Evolutionary conservation across 2,797 vertebrate genomes (phyloP), one percentile per base, ranked within the genome.

Genomic region (Phoebastria nigripes): DNA sequence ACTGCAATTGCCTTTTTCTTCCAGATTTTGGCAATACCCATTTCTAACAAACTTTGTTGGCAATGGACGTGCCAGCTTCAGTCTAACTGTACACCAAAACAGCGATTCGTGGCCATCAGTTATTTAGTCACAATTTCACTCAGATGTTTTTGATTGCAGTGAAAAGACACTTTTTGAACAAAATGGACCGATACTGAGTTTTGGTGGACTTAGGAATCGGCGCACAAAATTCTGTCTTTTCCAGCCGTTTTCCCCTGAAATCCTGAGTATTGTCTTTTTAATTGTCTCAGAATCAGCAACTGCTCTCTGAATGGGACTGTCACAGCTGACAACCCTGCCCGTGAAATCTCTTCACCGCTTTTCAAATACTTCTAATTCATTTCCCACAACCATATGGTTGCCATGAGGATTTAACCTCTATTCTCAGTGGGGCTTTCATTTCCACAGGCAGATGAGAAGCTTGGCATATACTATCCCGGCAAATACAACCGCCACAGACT

Each of bases 381-480:
- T 90, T 88, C 77, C 67, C 88, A 62, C 58, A 66, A 29, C 49
- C 90, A 41, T 89, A 47, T 77, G 93, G 94, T 41, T 93, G 90
- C 93, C 88, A 46, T 39, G 92, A 92, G 87, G 78, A 78, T 83
- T 93, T 94, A 92, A 85, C 66, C 78, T 93, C 71, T 87, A 0
- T 55, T 89, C 71, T 93, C 44, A 4, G 65, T 17, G 71, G 56
- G 54, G 44, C 72, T 94, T 95, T 81, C 77, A 41, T 69, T 96
- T 85, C 92, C 65, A 58, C 1, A 9, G 59, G 65, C 35, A 59
- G 59, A 47, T 12, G 52, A 95, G 83, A 62, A 69, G 24, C 82
- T 80, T 69, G 56, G 87, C 33, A 11, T 56, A 20, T 71, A 41
- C 47, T 67, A 49, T 77, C 26, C 49, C 13, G 14, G 86, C 55